Evolutionary conservation across 2,113 vertebrate species (phyloP).

Genomic region (Rhizomys pruinosus): DNA sequence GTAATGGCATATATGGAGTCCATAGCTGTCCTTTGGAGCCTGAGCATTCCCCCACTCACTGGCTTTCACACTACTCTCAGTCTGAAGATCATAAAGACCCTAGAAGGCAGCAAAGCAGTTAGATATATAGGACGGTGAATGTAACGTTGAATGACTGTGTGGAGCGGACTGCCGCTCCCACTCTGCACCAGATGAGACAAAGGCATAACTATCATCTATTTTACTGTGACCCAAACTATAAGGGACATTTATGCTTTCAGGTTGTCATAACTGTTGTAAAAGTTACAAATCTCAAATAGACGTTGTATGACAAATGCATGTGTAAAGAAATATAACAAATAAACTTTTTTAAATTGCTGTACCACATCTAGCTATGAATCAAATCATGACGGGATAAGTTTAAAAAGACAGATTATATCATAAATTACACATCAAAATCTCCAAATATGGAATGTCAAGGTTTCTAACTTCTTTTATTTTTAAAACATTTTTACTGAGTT

Average conservation of each 20-base stretch:
- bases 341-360: not conserved
- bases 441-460: not conserved
- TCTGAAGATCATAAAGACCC: not conserved
- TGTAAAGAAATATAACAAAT: not conserved
- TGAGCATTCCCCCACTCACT: not conserved
- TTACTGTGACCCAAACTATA: not conserved
- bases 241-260: not conserved
- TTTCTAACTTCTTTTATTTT: too few species aligned
- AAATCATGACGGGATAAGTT: not conserved
- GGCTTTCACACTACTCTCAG: not conserved
- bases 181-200: not conserved
- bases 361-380: not conserved
- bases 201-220: not conserved
- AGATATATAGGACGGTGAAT: not conserved
- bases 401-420: slow-evolving; percentile 12
- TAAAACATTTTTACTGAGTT: too few species aligned
- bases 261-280: not conserved
- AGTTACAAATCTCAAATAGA: not conserved
- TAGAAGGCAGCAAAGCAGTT: not conserved
- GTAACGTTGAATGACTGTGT: not conserved
- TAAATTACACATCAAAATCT: not conserved
- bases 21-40: not conserved
- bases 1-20: not conserved
- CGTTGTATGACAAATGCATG: not conserved
- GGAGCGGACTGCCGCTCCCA: too few species aligned